phyloP scores from a whole-genome alignment of 1,140 invertebrate species.

The Anagrus nilaparvatae region DNA sequence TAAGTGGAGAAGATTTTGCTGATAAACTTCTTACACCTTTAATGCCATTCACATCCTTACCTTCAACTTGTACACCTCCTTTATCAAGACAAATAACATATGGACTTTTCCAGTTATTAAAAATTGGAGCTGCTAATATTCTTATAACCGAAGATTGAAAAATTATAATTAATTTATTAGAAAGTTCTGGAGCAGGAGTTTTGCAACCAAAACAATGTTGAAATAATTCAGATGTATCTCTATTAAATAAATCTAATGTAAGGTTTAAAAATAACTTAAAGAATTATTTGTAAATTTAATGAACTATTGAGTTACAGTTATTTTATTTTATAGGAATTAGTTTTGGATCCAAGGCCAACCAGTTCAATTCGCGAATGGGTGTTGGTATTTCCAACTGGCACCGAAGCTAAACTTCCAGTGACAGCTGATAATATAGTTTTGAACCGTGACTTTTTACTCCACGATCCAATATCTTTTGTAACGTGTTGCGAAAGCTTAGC shows the following conservation, averaged over 20 bases:
- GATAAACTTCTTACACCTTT: slow-evolving; percentile 54
- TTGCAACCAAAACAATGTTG: slow-evolving; percentile 56
- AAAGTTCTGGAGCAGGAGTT: slow-evolving; percentile 88
- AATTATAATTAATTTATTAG: slow-evolving; percentile 81
- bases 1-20: slow-evolving; percentile 77
- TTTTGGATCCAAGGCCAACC: slow-evolving; percentile 32
- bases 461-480: slow-evolving; percentile 70
- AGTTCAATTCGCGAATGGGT: slow-evolving; percentile 39
- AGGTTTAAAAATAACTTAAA: no score
- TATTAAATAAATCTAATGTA: no score
- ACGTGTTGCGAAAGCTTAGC: slow-evolving; percentile 89
- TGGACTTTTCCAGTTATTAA: slow-evolving; percentile 81
- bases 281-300: no score
- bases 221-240: no score
- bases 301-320: no score
- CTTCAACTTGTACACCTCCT: slow-evolving; percentile 26
- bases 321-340: no score
- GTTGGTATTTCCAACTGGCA: slow-evolving; percentile 36
- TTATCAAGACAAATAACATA: slow-evolving; percentile 65
- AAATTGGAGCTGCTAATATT: slow-evolving; percentile 92
- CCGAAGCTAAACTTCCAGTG: slow-evolving; percentile 37
- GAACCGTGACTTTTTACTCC: slow-evolving; percentile 58
- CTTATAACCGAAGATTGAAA: slow-evolving; percentile 87
- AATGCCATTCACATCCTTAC: slow-evolving; percentile 33
- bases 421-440: slow-evolving; percentile 49